Evolutionary conservation across 1,140 invertebrate genomes (phyloP).

Genomic region (Drosophila nannoptera): DNA sequence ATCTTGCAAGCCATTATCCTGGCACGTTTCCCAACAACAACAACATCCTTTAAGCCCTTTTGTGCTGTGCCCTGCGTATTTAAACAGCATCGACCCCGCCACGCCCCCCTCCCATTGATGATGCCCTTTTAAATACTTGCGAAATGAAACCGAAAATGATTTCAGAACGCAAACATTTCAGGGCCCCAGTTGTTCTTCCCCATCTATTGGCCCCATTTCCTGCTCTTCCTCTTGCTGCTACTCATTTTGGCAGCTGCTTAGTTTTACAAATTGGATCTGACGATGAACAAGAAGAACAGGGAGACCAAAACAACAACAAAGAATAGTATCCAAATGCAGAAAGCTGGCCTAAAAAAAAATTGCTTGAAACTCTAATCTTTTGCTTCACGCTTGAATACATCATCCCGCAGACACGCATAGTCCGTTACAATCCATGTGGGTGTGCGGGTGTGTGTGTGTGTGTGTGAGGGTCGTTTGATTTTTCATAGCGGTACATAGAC

Average conservation of each 20-base stretch:
- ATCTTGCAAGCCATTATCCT: slow-evolving; percentile 32
- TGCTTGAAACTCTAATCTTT: slow-evolving; percentile 71
- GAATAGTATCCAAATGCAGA: slow-evolving; percentile 17
- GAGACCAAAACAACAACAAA: slow-evolving; percentile 6
- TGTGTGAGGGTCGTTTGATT: slow-evolving; percentile 38
- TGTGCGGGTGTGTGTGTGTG: background rate
- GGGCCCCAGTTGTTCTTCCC: slow-evolving; percentile 32
- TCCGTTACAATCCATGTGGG: background rate
- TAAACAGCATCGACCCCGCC: background rate
- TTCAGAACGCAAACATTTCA: slow-evolving; percentile 39
- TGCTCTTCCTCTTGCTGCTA: slow-evolving; percentile 8
- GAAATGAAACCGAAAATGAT: slow-evolving; percentile 13
- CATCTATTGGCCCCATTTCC: background rate
- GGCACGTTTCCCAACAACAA: slow-evolving; percentile 40
- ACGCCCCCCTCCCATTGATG: slow-evolving; percentile 4
- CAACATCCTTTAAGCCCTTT: slow-evolving; percentile 33
- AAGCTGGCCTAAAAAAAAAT: slow-evolving; percentile 52
- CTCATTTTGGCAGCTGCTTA: slow-evolving; percentile 64
- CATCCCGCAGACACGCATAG: slow-evolving; percentile 17
- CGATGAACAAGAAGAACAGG: slow-evolving; percentile 26
- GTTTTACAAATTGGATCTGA: slow-evolving; percentile 62
- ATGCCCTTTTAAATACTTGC: slow-evolving; percentile 46
- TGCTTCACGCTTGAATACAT: slow-evolving; percentile 68
- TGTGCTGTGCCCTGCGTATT: slow-evolving; percentile 14
- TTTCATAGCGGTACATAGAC: slow-evolving; percentile 37